Base-by-base conservation (phyloP, 2,888 invertebrate species). In the Cinara cedri region DNA sequence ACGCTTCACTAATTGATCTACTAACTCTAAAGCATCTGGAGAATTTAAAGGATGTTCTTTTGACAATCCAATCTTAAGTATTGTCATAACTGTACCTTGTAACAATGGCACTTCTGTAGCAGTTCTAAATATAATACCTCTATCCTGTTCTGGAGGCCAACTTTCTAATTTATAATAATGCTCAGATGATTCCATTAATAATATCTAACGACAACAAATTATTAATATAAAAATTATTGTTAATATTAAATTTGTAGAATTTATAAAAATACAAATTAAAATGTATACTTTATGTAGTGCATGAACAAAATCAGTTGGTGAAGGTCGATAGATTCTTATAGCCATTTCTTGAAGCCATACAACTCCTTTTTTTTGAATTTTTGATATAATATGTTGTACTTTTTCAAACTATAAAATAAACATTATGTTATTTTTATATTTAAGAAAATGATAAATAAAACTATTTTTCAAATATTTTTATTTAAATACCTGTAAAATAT, bases 81-180 rank as follows among this genome's bases (percentile, higher is more conserved):
- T 88, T 65, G 94, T 87, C 76, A 95, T 87, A 75, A 98, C 87
- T 0, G 96, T 94, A 83, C 92, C 93, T 87, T 97, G 95, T 54
- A 91, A 89, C 65, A 97, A 88, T 0, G 97, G 97, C 19, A 95
- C 93, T 86, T 98, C 97, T 51, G 93, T 92, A 80, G 94, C 93
- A 80, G 96, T 87, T 34, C 96, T 89, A 84, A 95, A 88, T 76
- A 93, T 90, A 65, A 91, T 86, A 44, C 90, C 90, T 83, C 97
- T 89, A 84, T 98, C 97, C 11, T 91, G 91, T 86, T 98, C 98
- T 0, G 94, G 92, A 0, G 96, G 96, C 95, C 97, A 97, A 86
- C 92, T 93, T 86, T 93, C 92, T 82, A 90, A 87, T 85, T 93
- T 93, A 84, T 91, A 92, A 87, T 95, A 95, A 81, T 91, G 90